phyloP scores from a whole-genome alignment of 2,888 invertebrate genomes.

The Halictus quadricinctus region DNA sequence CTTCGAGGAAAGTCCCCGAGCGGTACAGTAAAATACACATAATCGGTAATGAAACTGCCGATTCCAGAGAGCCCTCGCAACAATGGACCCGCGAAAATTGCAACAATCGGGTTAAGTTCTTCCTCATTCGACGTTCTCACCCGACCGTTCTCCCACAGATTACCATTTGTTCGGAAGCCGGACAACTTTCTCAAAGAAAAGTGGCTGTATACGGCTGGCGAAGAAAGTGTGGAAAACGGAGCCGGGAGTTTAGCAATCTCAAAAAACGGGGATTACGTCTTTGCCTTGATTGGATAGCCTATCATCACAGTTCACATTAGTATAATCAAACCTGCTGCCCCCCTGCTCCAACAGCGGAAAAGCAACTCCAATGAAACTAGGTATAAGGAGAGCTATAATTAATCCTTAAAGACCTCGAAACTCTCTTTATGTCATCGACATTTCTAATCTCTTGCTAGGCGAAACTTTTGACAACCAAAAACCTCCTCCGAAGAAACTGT shows the following conservation, averaged over 20 bases:
- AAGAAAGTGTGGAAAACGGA: slow-evolving; percentile 17
- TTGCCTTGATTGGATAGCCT: background rate
- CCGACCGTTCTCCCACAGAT: slow-evolving; percentile 9
- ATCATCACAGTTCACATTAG: background rate
- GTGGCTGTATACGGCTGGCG: background rate
- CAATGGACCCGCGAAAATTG: slow-evolving; percentile 16
- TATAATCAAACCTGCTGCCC: background rate
- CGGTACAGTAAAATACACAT: background rate
- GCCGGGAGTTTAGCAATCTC: background rate
- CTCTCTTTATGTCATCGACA: no score
- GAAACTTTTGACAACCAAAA: no score
- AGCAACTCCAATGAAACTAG: background rate
- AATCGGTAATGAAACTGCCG: background rate
- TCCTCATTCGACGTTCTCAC: slow-evolving; percentile 9
- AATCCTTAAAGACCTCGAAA: background rate
- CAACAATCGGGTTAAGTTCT: background rate
- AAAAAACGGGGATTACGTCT: background rate
- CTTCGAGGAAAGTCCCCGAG: background rate
- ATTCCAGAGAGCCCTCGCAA: background rate
- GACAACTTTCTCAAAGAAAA: slow-evolving; percentile 18
- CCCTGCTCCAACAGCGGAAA: background rate
- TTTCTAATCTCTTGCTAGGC: no score
- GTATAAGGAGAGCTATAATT: background rate
- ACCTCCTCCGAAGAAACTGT: no score
- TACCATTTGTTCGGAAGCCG: slow-evolving; percentile 9